phyloP scores from a whole-genome alignment of 35 echinoderm and acorn worm genomes.

The Patiria miniata region DNA sequence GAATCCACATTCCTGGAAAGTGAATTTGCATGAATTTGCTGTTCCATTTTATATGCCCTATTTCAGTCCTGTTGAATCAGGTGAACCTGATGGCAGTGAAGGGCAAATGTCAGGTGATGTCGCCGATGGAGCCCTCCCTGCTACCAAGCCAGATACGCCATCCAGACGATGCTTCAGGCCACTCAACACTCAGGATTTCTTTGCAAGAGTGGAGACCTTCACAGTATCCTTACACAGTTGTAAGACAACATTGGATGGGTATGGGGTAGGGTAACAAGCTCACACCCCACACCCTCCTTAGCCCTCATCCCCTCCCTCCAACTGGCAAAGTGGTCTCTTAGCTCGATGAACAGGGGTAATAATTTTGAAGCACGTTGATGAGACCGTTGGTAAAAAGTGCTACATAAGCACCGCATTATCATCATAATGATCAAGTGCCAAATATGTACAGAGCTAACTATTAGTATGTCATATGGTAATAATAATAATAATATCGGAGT shows the following conservation, averaged over 20 bases:
- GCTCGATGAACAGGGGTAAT: too few species aligned
- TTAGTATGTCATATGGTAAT: background rate
- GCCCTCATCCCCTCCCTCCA: background rate
- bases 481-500: too few species aligned
- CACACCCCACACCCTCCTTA: background rate
- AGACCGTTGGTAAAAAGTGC: too few species aligned
- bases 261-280: background rate
- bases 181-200: constrained; percentile 50
- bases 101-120: background rate
- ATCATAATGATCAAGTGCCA: background rate
- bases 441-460: background rate
- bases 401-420: too few species aligned
- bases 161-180: constrained; percentile 18
- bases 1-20: too few species aligned
- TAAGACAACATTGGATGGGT: background rate
- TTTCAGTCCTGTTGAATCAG: background rate
- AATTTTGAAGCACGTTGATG: too few species aligned
- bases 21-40: background rate
- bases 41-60: background rate
- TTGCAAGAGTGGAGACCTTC: constrained; percentile 68
- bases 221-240: constrained; percentile 60
- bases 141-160: background rate
- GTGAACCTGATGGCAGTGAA: background rate
- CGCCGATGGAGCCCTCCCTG: background rate
- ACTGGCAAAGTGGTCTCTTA: background rate